A percentile compares a stretch with the other conserved stretches of the same genome.
phyloP scores from a whole-genome alignment of 2,888 invertebrate species.

The Metellina segmentata region DNA sequence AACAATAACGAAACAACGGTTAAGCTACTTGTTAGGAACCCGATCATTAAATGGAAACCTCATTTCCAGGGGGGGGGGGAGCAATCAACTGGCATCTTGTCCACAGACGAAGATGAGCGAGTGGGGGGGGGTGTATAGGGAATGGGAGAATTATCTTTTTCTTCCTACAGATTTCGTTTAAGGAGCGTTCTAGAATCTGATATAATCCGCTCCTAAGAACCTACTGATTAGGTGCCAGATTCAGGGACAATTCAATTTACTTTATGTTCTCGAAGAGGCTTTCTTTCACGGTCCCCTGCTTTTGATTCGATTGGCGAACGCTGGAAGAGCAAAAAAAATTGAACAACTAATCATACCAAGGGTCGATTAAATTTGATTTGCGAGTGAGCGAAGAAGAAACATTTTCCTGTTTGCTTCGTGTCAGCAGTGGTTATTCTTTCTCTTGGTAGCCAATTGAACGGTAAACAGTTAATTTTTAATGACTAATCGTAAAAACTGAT shows the following conservation, averaged over 20 bases:
- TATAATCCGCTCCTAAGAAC: slow-evolving; percentile 75
- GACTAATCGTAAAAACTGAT: too few relatives aligned
- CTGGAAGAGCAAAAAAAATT: slow-evolving; percentile 31
- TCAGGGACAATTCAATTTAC: slow-evolving; percentile 76
- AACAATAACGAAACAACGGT: slow-evolving; percentile 75
- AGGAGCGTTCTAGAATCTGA: slow-evolving; percentile 73
- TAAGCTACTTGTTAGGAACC: slow-evolving; percentile 71
- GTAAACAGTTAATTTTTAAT: too few relatives aligned
- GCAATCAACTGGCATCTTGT: slow-evolving; percentile 43
- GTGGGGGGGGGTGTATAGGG: background rate
- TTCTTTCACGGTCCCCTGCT: slow-evolving; percentile 70
- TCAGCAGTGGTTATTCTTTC: background rate
- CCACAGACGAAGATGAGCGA: background rate
- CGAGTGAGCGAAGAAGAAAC: background rate
- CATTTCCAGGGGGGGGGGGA: slow-evolving; percentile 47
- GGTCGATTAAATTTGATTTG: slow-evolving; percentile 75
- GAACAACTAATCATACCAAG: slow-evolving; percentile 70
- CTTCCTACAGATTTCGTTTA: slow-evolving; percentile 70
- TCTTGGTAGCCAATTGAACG: background rate
- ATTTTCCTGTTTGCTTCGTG: background rate
- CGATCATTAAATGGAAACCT: slow-evolving; percentile 76
- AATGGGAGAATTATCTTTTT: slow-evolving; percentile 69
- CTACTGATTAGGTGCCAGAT: slow-evolving; percentile 75
- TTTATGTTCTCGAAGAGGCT: slow-evolving; percentile 71
- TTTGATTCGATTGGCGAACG: slow-evolving; percentile 71